Percentiles rank a stretch among this genome's conserved stretches.
These are phyloP conservation scores for Mechanitis messenoides DNA, from an alignment of 2,888 invertebrate species.

Conservation along the genomic window DNA sequence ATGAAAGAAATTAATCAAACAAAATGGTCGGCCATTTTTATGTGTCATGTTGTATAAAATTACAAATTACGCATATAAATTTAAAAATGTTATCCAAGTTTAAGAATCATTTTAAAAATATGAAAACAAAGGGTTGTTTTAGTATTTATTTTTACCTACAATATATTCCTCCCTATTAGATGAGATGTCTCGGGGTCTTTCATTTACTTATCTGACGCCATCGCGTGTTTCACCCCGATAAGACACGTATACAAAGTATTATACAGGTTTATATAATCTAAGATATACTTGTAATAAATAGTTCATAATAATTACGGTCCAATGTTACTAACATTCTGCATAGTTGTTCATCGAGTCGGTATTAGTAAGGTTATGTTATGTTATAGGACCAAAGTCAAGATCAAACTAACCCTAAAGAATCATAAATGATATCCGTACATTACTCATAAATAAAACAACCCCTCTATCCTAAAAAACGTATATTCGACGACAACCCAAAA, in stretches of 20 bases:
- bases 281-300: neutral
- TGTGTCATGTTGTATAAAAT: too few relatives aligned
- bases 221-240: slow-evolving; percentile 41
- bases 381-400: neutral
- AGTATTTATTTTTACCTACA: neutral
- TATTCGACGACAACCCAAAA: slow-evolving; percentile 29
- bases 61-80: too few relatives aligned
- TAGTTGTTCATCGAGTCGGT: too few relatives aligned
- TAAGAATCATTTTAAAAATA: neutral
- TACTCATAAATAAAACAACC: slow-evolving; percentile 7
- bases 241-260: neutral
- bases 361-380: too few relatives aligned
- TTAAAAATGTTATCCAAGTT: too few relatives aligned
- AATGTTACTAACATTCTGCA: too few relatives aligned
- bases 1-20: too few relatives aligned
- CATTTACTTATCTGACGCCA: slow-evolving; percentile 64
- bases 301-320: too few relatives aligned
- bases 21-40: too few relatives aligned
- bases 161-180: neutral
- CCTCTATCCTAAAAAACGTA: slow-evolving; percentile 31
- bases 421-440: neutral
- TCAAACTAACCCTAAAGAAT: neutral
- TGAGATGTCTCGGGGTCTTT: slow-evolving; percentile 52
- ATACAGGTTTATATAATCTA: neutral
- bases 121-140: neutral